Evolutionary conservation across 2,113 vertebrate genomes (phyloP).

Genomic region (Caranx melampygus): DNA sequence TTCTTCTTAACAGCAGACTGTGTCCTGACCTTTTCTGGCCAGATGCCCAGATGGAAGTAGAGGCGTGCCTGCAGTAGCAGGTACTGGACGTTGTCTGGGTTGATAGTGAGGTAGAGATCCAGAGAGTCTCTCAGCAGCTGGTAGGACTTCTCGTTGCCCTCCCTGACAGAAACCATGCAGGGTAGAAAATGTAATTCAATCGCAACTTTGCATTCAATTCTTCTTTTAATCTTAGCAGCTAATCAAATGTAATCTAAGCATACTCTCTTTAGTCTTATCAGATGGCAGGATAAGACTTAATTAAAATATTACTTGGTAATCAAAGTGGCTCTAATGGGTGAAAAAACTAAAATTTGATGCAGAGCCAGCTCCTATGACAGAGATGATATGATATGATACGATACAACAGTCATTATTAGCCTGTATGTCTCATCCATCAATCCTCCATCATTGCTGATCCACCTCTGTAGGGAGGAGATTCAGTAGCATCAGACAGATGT

Average conservation of each 20-base stretch:
- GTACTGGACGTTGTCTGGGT: slow-evolving; percentile 97
- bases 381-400: no score
- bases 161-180: slow-evolving; percentile 79
- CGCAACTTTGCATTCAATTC: neutral
- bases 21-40: slow-evolving; percentile 95
- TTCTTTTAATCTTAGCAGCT: neutral
- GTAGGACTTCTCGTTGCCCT: slow-evolving; percentile 97
- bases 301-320: no score
- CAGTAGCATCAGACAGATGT: neutral
- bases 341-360: no score
- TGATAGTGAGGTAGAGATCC: slow-evolving; percentile 97
- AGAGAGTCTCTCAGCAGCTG: slow-evolving; percentile 95
- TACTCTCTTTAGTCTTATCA: no score
- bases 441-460: neutral
- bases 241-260: neutral
- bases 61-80: slow-evolving; percentile 95
- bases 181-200: neutral
- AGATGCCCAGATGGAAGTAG: slow-evolving; percentile 98
- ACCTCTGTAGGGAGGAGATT: neutral
- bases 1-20: neutral
- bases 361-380: neutral
- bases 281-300: no score
- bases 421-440: neutral
- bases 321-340: no score
- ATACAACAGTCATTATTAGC: neutral